phyloP scores from a whole-genome alignment of 35 echinoderm and acorn worm genomes.

The Heliocidaris erythrogramma region DNA sequence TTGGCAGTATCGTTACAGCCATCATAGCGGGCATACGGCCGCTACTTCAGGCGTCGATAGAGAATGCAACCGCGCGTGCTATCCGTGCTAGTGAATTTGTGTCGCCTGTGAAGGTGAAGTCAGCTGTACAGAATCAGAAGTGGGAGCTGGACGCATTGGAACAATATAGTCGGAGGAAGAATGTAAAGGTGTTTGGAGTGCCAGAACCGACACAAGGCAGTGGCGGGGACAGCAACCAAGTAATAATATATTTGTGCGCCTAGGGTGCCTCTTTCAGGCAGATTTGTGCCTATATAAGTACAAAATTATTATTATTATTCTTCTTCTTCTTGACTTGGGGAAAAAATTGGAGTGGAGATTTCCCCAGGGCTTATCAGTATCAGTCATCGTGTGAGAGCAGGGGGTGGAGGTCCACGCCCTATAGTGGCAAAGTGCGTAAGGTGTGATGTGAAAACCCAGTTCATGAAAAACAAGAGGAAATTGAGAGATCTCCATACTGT shows the following conservation, averaged over 20 bases:
- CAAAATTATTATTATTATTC: too few relatives aligned
- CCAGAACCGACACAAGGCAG: constrained; percentile 24
- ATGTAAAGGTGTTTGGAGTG: constrained; percentile 8
- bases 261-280: too few relatives aligned
- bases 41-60: neutral
- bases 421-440: constrained; percentile 32
- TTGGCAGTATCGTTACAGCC: neutral
- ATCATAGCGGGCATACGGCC: neutral
- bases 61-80: neutral
- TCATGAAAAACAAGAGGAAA: neutral
- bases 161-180: constrained; percentile 17
- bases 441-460: neutral
- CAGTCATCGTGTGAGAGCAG: constrained; percentile 24
- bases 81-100: neutral
- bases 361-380: neutral
- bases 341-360: neutral
- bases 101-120: neutral
- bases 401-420: neutral
- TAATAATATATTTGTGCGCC: too few relatives aligned
- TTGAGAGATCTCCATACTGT: too few relatives aligned
- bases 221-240: constrained; percentile 29
- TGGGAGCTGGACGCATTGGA: constrained; percentile 31
- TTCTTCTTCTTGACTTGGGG: constrained; percentile 14
- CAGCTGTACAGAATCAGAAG: constrained; percentile 36
- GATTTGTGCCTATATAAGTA: too few relatives aligned